Percentiles rank a stretch among this genome's conserved stretches.
phyloP scores from a whole-genome alignment of 35 echinoderm and acorn worm genomes.

The Ophiothrix spiculata region DNA sequence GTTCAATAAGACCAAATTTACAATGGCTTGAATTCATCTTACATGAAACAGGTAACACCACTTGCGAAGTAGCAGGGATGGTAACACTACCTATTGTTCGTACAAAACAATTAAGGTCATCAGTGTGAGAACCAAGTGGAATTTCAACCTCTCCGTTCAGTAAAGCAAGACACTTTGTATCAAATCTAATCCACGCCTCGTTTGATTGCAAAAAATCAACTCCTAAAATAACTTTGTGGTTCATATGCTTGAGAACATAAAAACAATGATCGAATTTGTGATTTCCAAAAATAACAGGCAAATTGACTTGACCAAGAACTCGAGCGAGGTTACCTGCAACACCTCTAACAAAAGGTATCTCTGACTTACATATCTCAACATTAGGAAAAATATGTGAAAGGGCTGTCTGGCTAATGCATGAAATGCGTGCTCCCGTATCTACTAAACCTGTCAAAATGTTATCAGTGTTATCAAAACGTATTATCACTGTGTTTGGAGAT shows the following conservation, averaged over 20 bases:
- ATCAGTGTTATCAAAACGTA: background rate
- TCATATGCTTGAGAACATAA: background rate
- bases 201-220: background rate
- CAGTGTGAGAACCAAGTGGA: conserved; percentile 1
- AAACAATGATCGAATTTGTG: background rate
- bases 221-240: background rate
- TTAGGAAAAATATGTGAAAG: background rate
- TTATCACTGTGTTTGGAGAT: background rate
- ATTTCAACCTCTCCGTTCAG: background rate
- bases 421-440: background rate
- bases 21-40: background rate
- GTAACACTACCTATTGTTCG: background rate
- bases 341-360: background rate
- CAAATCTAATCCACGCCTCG: background rate
- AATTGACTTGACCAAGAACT: background rate
- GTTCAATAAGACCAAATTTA: conserved; percentile 8
- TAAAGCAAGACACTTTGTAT: background rate
- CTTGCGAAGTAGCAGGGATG: background rate
- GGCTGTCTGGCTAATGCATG: background rate
- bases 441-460: background rate
- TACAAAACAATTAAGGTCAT: background rate
- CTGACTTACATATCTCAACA: background rate
- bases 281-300: background rate
- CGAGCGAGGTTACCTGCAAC: background rate
- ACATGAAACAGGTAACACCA: background rate